These are phyloP conservation scores for Xanthia togata DNA, from an alignment of 2,888 invertebrate species.

Conservation along the genomic window DNA sequence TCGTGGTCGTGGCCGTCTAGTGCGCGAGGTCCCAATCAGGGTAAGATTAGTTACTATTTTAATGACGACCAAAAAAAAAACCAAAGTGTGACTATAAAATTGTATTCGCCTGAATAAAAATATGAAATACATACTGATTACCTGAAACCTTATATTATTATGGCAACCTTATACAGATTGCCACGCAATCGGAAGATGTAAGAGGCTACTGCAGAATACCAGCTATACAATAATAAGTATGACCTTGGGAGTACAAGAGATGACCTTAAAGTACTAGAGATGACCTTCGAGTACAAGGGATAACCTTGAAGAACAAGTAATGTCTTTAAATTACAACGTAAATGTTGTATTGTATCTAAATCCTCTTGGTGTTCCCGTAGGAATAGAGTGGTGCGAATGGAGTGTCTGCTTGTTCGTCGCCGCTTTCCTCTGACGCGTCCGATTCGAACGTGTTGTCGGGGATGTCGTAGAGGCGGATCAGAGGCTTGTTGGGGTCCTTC, in stretches of 20 bases:
- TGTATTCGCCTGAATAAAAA: slow-evolving; percentile 85
- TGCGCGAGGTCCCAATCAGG: not conserved
- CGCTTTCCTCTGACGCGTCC: slow-evolving; percentile 97
- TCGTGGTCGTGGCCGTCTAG: no score
- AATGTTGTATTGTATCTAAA: slow-evolving; percentile 70
- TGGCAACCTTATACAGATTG: slow-evolving; percentile 66
- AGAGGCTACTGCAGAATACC: slow-evolving; percentile 49
- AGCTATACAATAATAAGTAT: slow-evolving; percentile 61
- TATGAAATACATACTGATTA: slow-evolving; percentile 81
- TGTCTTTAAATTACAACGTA: slow-evolving; percentile 53
- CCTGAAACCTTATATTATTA: slow-evolving; percentile 71
- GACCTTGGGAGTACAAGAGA: slow-evolving; percentile 49
- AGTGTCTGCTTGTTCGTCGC: slow-evolving; percentile 91
- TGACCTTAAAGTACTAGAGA: slow-evolving; percentile 44
- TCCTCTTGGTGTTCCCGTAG: slow-evolving; percentile 87
- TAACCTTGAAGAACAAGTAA: slow-evolving; percentile 44
- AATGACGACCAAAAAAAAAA: slow-evolving; percentile 68
- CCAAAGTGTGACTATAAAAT: slow-evolving; percentile 81
- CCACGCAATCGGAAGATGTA: slow-evolving; percentile 59
- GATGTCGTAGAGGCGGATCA: slow-evolving; percentile 99
- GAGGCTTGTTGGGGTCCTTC: slow-evolving; percentile 99
- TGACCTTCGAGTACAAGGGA: slow-evolving; percentile 43
- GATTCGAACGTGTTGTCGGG: slow-evolving; percentile 99
- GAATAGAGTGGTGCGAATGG: slow-evolving; percentile 89
- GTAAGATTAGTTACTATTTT: not conserved